Evolutionary conservation across 1,140 invertebrate species (phyloP), one percentile per base, ranked within the genome.

Genomic region (Hyles vespertilio): DNA sequence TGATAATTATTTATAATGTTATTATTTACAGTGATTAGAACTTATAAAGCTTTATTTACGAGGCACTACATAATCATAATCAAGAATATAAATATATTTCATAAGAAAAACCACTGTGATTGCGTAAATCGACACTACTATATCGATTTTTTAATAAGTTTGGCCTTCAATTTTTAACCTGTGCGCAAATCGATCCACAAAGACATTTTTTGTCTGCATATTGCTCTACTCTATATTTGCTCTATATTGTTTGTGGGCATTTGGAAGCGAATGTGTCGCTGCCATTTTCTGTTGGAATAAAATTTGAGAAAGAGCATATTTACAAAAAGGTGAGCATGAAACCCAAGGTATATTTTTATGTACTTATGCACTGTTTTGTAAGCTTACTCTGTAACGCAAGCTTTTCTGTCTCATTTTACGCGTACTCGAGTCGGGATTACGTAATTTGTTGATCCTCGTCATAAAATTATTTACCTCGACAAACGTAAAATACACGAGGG

Each of bases 391-490:
- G 55, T 73, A 61, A 76, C 68, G 75, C 75, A 82, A 81, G 76
- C 66, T 56, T 63, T 76, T 47, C 71, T 45, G 67, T 65, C 56
- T 59, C 58, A 71, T 61, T 75, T 67, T 67, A 54, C 60, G 52
- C 63, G 67, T 57, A 65, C 61, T 77, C 71, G 72, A 70, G 67
- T 64, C 65, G 72, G 72, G 76, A 56, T 89, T 89, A 89, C 86
- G 86, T 89, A 89, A 89, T 89, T 85, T 81, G 75, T 88, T 85
- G 74, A 76, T 80, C 67, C 69, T 79, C 77, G 71, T 79, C 78
- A 79, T 69, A 77, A 78, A 79, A 77, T 74, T 77, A 76, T 74
- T 74, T 74, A 77, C 70, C 63, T 75, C 71, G 68, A 80, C 74
- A 76, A 73, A 59, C 58, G 58, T 58, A 64, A 59, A 63, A 69